Conservation (phyloP, 2,888 invertebrate species). For the Caenorhabditis zanzibari region DNA sequence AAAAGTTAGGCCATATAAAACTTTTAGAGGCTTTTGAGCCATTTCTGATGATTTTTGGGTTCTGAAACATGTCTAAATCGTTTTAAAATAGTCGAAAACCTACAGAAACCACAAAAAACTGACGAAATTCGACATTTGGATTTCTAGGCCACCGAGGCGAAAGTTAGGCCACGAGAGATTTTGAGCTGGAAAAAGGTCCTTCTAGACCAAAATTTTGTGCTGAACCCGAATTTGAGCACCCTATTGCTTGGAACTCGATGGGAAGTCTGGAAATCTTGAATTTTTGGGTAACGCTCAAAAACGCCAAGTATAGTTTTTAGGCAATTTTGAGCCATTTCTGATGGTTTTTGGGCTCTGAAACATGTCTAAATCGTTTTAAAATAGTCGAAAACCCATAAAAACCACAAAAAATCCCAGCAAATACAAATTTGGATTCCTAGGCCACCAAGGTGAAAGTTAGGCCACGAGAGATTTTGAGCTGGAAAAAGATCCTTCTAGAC, state of each 20-base stretch:
- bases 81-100: neutral
- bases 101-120: neutral
- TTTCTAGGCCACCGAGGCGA: conserved; percentile 5
- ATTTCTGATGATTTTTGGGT: too few species aligned
- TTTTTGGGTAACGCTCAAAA: too few species aligned
- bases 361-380: neutral
- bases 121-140: neutral
- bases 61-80: neutral
- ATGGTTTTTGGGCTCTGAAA: neutral
- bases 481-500: too few species aligned
- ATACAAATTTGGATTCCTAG: conserved; percentile 5
- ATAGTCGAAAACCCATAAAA: neutral
- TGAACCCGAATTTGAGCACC: too few species aligned
- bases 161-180: neutral
- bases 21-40: neutral
- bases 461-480: neutral
- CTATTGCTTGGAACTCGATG: too few species aligned
- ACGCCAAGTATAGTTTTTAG: too few species aligned
- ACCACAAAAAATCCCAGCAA: neutral
- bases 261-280: neutral
- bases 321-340: too few species aligned
- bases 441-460: conserved; percentile 2
- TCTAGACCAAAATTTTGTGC: too few species aligned
- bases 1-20: neutral
- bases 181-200: too few species aligned